Evolutionary conservation across 1,140 invertebrate genomes (phyloP), one percentile per base, ranked within the genome.

Genomic region (Hermetia illucens): DNA sequence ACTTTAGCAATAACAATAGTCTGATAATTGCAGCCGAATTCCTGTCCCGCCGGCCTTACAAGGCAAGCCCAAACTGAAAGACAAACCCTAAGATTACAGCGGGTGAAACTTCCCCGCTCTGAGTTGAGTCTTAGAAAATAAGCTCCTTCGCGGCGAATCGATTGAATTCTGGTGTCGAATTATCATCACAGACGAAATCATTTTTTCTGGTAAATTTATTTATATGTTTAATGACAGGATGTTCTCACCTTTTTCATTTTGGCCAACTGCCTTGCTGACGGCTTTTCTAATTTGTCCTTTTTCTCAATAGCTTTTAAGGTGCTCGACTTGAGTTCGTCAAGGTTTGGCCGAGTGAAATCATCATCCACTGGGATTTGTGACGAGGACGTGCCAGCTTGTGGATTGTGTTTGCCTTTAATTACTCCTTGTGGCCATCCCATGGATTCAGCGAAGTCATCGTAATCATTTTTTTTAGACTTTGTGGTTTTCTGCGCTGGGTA

Each of bases 1-100:
- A 22, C 33, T 47, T 29, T 0, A 40, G 3, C 38, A 35, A 42
- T 44, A 34, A 37, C 33, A 38, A 50, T 39, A 53, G 48, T 53
- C 48, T 48, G 49, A 43, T n/a, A n/a, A 25, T 41, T 39, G 13
- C 10, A 21, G 5, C 41, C 34, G 22, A 15, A 33, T 29, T 47
- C 10, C 5, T 61, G 32, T 61, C 45, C 48, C 58, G 55, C 40
- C 40, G 55, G 57, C 56, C 55, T 61, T 61, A 61, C 58, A 51
- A 52, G 41, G 30, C 38, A 47, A 46, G 32, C 36, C 35, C 34
- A 43, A 36, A 22, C 42, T 56, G 15, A 21, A 21, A 44, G 34
- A 38, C 42, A 48, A 42, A 24, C 31, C 32, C 55, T 52, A 61
- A 61, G 58, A 61, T 61, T 59, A 50, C 55, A 57, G 49, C 57